phyloP scores from a whole-genome alignment of 1,140 invertebrate species.

The Listronotus bonariensis region DNA sequence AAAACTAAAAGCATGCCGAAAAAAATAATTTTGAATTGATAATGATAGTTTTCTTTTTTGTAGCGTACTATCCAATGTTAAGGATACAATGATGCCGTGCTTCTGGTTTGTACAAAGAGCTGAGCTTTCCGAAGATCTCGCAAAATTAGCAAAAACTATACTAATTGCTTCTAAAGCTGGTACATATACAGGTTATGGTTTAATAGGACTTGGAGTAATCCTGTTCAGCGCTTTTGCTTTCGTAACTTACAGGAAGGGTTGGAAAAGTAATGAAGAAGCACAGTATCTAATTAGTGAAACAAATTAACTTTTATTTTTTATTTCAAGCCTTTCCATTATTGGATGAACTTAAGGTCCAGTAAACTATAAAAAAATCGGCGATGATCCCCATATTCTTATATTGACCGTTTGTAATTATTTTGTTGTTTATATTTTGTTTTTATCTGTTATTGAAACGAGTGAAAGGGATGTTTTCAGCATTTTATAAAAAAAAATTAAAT shows the following conservation, averaged over 20 bases:
- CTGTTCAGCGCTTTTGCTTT: slow-evolving; percentile 56
- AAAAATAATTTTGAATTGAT: too few relatives aligned
- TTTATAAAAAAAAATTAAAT: too few relatives aligned
- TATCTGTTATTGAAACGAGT: too few relatives aligned
- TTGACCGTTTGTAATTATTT: too few relatives aligned
- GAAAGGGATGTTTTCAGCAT: too few relatives aligned
- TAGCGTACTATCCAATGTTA: slow-evolving; percentile 63
- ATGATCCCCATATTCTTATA: too few relatives aligned
- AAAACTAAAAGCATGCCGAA: too few relatives aligned
- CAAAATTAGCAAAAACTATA: slow-evolving; percentile 61
- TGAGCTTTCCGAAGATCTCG: slow-evolving; percentile 63
- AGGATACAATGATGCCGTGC: slow-evolving; percentile 67
- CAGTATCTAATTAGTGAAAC: slow-evolving; percentile 19
- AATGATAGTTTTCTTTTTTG: slow-evolving; percentile 36
- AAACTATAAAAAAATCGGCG: too few relatives aligned
- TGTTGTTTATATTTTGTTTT: too few relatives aligned
- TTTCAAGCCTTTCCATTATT: slow-evolving; percentile 12
- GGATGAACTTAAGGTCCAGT: too few relatives aligned
- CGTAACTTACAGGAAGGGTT: slow-evolving; percentile 55
- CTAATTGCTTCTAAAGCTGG: slow-evolving; percentile 59
- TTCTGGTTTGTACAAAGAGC: slow-evolving; percentile 77
- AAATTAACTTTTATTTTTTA: slow-evolving; percentile 5
- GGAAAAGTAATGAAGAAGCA: slow-evolving; percentile 51
- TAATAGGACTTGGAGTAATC: slow-evolving; percentile 59
- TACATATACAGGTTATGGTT: slow-evolving; percentile 58